A percentile compares a stretch with the other conserved stretches of the same genome.
These are phyloP conservation scores for Dicycla oo DNA, from an alignment of 2,888 invertebrate species.

Conservation along the genomic window DNA sequence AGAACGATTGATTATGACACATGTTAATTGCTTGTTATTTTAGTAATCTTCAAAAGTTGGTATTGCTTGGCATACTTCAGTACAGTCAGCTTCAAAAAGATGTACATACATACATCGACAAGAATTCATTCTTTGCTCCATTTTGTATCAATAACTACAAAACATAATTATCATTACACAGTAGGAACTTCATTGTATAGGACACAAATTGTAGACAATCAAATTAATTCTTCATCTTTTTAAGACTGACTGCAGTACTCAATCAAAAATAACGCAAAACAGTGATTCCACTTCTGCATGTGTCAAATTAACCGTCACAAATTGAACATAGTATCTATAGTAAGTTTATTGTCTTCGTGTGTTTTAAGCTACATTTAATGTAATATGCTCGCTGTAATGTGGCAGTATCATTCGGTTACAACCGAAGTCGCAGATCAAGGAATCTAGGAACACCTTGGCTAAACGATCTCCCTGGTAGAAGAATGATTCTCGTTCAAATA, in stretches of 20 bases:
- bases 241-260: too few species aligned
- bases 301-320: not conserved
- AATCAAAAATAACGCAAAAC: not conserved
- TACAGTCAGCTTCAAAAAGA: not conserved
- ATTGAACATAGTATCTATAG: not conserved
- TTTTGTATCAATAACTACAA: not conserved
- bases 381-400: slow-evolving; percentile 5
- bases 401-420: slow-evolving; percentile 59
- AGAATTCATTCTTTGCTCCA: not conserved
- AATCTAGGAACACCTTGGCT: slow-evolving; percentile 71
- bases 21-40: not conserved
- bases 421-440: slow-evolving; percentile 75
- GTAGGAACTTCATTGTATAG: not conserved
- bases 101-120: not conserved
- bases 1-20: not conserved
- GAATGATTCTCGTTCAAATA: slow-evolving; percentile 79
- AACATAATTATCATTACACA: not conserved
- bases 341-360: not conserved
- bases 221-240: not conserved
- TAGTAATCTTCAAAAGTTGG: not conserved
- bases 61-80: not conserved
- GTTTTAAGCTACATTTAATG: slow-evolving; percentile 9
- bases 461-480: slow-evolving; percentile 71
- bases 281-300: not conserved
- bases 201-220: not conserved